A percentile compares a stretch with the other conserved stretches of the same genome.
phyloP scores from a whole-genome alignment of 2,113 vertebrate genomes.

The Murina feae region DNA sequence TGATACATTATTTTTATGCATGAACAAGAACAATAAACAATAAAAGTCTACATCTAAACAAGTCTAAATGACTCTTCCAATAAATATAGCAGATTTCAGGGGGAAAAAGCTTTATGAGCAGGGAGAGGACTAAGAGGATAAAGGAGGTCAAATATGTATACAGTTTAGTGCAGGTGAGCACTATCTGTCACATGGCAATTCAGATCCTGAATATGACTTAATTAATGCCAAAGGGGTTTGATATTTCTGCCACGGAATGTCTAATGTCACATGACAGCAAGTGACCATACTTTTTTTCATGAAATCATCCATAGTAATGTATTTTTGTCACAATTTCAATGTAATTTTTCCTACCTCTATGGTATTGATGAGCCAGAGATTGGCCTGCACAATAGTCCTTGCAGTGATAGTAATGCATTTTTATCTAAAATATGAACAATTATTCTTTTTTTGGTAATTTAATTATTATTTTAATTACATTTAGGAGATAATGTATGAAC shows the following conservation, averaged over 20 bases:
- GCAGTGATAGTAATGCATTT: background rate
- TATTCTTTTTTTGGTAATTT: background rate
- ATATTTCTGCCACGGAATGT: slow-evolving; percentile 90
- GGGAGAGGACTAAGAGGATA: background rate
- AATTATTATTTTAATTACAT: background rate
- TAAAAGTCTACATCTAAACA: background rate
- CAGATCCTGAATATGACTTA: slow-evolving; percentile 87
- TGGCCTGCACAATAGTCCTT: background rate
- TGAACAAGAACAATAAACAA: background rate
- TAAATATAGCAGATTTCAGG: background rate
- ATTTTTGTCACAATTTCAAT: background rate
- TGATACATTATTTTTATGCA: background rate
- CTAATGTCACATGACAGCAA: slow-evolving; percentile 79
- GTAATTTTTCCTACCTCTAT: background rate
- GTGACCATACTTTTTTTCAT: rapidly evolving
- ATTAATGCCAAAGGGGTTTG: slow-evolving; percentile 86
- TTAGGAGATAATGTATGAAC: background rate
- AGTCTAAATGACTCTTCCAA: background rate
- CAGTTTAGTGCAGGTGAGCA: slow-evolving; percentile 89
- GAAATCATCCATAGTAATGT: background rate
- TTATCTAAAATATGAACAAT: background rate
- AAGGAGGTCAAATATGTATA: slow-evolving; percentile 53
- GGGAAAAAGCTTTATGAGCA: background rate
- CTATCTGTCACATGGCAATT: slow-evolving; percentile 87
- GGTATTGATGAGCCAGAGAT: background rate